phyloP scores from a whole-genome alignment of 2,888 invertebrate genomes.

The Adelphocoris suturalis region DNA sequence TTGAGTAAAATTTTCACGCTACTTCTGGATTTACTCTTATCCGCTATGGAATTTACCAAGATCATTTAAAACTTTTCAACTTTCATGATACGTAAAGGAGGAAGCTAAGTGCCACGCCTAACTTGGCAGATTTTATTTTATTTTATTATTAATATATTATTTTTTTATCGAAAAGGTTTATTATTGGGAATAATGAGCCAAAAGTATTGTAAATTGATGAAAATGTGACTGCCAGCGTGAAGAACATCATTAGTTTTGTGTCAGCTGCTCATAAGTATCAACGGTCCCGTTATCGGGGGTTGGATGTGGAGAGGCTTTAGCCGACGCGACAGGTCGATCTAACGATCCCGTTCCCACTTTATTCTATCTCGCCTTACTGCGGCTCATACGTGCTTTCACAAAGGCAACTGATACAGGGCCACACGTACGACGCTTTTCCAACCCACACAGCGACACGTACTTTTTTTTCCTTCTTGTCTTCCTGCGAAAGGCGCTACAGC shows the following conservation, averaged over 20 bases:
- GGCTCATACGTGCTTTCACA: background rate
- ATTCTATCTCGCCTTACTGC: constrained; percentile 10
- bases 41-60: no score
- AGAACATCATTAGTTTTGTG: background rate
- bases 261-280: background rate
- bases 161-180: no score
- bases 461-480: background rate
- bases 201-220: no score
- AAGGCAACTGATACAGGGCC: background rate
- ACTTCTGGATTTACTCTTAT: no score
- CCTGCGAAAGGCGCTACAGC: background rate
- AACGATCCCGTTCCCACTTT: constrained; percentile 16
- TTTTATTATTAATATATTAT: no score
- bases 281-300: background rate
- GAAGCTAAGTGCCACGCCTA: no score
- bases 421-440: background rate
- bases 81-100: no score
- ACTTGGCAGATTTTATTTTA: no score
- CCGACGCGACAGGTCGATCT: constrained; percentile 23
- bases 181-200: no score
- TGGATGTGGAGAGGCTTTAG: background rate
- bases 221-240: background rate
- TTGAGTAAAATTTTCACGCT: no score
- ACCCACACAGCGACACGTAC: background rate
- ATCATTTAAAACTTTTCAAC: no score